Conservation (phyloP, 2,113 vertebrate species). For the Pelecanus crispus region DNA sequence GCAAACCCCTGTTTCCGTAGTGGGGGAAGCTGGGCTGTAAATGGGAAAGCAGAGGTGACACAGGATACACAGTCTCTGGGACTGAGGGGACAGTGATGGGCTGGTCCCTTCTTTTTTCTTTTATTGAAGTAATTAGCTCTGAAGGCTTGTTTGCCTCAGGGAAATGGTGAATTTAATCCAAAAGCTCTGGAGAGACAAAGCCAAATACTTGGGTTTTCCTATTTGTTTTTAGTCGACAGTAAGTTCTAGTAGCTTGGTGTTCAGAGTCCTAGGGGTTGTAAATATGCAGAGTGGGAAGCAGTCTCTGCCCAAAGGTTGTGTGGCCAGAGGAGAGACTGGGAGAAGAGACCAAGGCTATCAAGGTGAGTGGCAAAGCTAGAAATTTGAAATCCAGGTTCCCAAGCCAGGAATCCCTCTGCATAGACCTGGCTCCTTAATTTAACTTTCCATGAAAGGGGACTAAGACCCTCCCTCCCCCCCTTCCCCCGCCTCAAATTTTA, state of each 20-base stretch:
- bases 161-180: not conserved
- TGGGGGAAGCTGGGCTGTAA: not conserved
- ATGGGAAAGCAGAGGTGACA: not conserved
- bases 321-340: not conserved
- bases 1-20: not conserved
- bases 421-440: not conserved
- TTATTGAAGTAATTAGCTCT: not conserved
- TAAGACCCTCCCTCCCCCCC: too few species aligned
- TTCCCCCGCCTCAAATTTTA: accelerated
- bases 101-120: not conserved
- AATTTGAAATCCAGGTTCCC: not conserved
- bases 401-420: not conserved
- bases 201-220: not conserved
- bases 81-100: not conserved
- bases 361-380: not conserved
- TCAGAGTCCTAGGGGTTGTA: not conserved
- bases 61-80: too few species aligned
- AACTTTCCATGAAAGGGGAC: not conserved
- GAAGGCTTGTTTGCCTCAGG: not conserved
- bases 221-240: not conserved
- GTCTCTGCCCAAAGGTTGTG: not conserved
- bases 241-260: not conserved
- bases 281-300: not conserved
- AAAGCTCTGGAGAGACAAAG: not conserved
- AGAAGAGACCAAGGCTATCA: not conserved